These are phyloP conservation scores for Crotalus helleri DNA, from an alignment of 2,113 vertebrate species.

Conservation along the genomic window DNA sequence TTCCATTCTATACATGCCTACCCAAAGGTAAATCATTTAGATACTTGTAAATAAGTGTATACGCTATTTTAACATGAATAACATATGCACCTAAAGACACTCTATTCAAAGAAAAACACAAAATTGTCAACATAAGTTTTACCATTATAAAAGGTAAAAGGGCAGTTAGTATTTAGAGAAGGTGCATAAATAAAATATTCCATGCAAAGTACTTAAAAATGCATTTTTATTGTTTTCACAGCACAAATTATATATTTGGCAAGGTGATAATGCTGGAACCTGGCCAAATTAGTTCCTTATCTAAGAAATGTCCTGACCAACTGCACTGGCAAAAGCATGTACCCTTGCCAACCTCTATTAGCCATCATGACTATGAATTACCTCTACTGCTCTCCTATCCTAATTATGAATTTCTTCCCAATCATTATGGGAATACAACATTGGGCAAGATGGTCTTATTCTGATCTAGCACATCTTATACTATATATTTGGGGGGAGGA, in stretches of 20 bases:
- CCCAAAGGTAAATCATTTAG: neutral
- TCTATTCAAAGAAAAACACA: neutral
- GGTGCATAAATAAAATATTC: neutral
- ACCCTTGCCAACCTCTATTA: neutral
- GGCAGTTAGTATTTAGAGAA: neutral
- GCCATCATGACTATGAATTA: neutral
- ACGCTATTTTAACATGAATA: neutral
- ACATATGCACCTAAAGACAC: neutral
- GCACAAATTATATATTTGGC: neutral
- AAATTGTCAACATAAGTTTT: neutral
- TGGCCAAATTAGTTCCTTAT: neutral
- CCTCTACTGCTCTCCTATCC: neutral
- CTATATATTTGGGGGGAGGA: no score
- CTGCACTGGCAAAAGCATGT: neutral
- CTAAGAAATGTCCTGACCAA: neutral
- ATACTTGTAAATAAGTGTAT: neutral
- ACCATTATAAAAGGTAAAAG: neutral
- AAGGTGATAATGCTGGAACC: neutral
- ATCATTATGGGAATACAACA: neutral
- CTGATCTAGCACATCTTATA: neutral
- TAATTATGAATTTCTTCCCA: neutral
- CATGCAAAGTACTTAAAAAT: neutral
- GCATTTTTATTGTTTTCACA: neutral
- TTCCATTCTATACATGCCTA: neutral
- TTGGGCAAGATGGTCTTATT: neutral